These are phyloP conservation scores for Melitaea cinxia DNA, from an alignment of 1,140 invertebrate genomes.

Conservation along the genomic window DNA sequence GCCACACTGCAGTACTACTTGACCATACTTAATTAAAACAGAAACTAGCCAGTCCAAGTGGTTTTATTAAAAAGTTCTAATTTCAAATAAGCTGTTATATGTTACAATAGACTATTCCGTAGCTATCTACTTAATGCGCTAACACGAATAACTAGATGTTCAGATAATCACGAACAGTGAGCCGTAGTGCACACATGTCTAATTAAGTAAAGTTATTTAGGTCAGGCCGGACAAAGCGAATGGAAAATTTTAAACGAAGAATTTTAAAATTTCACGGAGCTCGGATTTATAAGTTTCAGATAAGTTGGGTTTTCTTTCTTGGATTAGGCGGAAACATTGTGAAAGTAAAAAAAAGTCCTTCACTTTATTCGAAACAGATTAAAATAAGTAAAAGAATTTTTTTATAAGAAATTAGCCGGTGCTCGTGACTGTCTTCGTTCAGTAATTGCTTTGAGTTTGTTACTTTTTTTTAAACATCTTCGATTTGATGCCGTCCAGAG, in stretches of 20 bases:
- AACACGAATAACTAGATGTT: slow-evolving; percentile 1
- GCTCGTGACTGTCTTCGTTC: background rate
- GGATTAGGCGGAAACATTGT: slow-evolving; percentile 6
- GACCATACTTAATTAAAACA: no score
- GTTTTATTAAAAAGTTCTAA: no score
- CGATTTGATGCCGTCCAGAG: no score
- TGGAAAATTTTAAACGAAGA: slow-evolving; percentile 28
- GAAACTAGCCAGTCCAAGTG: no score
- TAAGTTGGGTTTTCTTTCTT: slow-evolving; percentile 17
- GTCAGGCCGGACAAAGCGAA: slow-evolving; percentile 32
- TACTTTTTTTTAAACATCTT: no score
- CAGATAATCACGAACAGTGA: background rate
- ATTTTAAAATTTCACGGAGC: slow-evolving; percentile 27
- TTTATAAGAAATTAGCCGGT: background rate
- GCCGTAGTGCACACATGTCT: slow-evolving; percentile 19
- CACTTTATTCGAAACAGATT: slow-evolving; percentile 9
- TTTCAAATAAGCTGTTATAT: no score
- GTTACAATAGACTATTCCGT: no score
- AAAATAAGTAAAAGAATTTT: slow-evolving; percentile 2
- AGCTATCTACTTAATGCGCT: slow-evolving; percentile 9
- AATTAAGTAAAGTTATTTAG: slow-evolving; percentile 32
- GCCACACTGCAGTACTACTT: no score
- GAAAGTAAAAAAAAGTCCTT: background rate
- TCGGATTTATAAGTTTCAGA: slow-evolving; percentile 22
- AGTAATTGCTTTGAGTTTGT: no score